Conservation (phyloP, 2,113 vertebrate species). For the Cinclus mexicanus region DNA sequence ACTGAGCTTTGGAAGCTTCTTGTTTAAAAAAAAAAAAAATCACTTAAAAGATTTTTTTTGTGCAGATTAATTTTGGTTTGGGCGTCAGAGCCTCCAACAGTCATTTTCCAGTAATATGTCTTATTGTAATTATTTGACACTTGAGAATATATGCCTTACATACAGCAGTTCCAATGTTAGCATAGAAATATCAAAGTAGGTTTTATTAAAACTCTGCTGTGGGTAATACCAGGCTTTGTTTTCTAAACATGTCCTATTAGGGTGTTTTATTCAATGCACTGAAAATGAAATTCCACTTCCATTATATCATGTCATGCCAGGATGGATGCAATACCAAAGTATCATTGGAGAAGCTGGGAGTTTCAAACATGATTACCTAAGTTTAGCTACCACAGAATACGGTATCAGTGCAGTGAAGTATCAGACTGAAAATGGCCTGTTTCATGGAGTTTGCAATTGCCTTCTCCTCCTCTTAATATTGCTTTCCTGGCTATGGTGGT, state of each 20-base stretch:
- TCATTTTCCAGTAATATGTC: neutral
- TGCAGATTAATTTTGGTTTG: neutral
- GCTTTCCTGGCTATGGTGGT: neutral
- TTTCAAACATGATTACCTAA: neutral
- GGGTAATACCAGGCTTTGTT: neutral
- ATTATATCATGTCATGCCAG: neutral
- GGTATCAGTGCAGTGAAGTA: too few species aligned
- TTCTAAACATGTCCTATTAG: slow-evolving; percentile 2
- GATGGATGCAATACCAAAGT: neutral
- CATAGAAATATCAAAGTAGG: neutral
- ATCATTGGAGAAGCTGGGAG: neutral
- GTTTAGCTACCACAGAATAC: neutral
- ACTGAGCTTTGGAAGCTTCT: neutral
- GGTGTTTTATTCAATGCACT: neutral
- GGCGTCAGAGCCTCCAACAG: neutral
- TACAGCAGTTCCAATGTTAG: slow-evolving; percentile 2
- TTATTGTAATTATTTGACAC: slow-evolving; percentile 9
- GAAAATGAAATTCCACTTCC: neutral
- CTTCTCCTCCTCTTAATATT: neutral
- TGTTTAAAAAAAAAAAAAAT: neutral
- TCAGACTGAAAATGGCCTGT: neutral
- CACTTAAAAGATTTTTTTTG: neutral
- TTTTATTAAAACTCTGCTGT: slow-evolving; percentile 2
- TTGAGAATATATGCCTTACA: neutral
- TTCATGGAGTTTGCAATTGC: neutral